phyloP scores from a whole-genome alignment of 2,797 vertebrate species.

The Decapterus maruadsi region DNA sequence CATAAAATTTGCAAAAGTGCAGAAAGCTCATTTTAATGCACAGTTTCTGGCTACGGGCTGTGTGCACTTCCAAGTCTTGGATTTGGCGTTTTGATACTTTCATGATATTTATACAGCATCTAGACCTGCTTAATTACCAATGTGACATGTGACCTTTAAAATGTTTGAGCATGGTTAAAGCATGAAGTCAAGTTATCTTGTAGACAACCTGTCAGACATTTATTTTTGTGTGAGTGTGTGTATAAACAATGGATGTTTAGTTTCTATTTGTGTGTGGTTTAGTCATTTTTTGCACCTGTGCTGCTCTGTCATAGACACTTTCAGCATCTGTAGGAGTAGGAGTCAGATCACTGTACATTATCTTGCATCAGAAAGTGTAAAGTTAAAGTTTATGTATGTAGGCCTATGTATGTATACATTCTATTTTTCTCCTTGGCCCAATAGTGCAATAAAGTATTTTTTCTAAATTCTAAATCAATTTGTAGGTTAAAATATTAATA shows the following conservation, averaged over 20 bases:
- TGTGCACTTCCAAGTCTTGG: no score
- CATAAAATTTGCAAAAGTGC: no score
- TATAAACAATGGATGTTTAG: conserved; percentile 14
- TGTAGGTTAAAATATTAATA: neutral
- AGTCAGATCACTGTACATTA: neutral
- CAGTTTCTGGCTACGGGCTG: no score
- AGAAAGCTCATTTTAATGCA: no score
- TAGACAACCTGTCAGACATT: neutral
- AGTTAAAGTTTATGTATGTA: neutral
- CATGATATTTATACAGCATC: neutral
- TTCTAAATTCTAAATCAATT: neutral
- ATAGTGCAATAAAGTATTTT: neutral
- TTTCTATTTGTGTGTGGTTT: conserved; percentile 12
- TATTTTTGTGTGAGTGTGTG: neutral
- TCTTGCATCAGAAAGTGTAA: neutral
- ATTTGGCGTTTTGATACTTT: no score
- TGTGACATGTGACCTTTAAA: neutral
- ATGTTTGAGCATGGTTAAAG: neutral
- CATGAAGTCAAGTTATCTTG: conserved; percentile 4
- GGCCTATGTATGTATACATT: conserved; percentile 2
- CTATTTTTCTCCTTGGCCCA: neutral
- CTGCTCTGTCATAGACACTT: neutral
- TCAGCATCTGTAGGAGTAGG: neutral
- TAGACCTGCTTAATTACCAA: neutral
- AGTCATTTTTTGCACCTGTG: conserved; percentile 11